Evolutionary conservation across 2,888 invertebrate genomes (phyloP).

Genomic region (Bursaphelenchus okinawaensis): DNA sequence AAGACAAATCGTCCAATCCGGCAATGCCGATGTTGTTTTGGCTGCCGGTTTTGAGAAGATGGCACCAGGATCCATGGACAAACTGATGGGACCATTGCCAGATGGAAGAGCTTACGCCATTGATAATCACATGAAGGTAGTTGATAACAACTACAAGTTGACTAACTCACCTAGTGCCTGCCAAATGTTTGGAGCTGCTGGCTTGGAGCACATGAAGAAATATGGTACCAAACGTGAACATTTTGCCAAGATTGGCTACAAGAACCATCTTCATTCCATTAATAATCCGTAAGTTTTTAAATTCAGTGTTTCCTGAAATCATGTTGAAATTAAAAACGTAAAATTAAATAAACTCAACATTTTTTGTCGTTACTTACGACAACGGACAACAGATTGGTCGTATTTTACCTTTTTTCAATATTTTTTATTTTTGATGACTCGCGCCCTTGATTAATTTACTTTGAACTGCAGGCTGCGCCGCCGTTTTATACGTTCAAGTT

Average conservation of each 20-base stretch:
- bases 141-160: conserved; percentile 76
- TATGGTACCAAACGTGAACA: conserved; percentile 69
- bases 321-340: too few relatives aligned
- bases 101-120: conserved; percentile 76
- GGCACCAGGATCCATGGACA: conserved; percentile 78
- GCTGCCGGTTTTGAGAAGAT: conserved; percentile 97
- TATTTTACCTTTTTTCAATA: too few relatives aligned
- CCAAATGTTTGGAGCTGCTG: conserved; percentile 94
- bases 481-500: too few relatives aligned
- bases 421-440: too few relatives aligned
- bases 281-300: conserved; percentile 76
- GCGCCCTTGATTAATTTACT: too few relatives aligned
- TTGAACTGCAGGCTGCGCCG: too few relatives aligned
- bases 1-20: conserved; percentile 82
- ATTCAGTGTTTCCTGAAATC: too few relatives aligned
- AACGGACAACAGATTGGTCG: conserved; percentile 71
- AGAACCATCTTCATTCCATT: conserved; percentile 91
- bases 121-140: conserved; percentile 62
- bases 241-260: conserved; percentile 92
- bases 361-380: too few relatives aligned
- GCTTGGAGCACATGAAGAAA: conserved; percentile 86
- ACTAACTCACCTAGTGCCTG: conserved; percentile 77
- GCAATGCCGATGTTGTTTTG: conserved; percentile 77
- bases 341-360: too few relatives aligned
- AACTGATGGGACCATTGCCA: conserved; percentile 57